These are phyloP conservation scores for Cephus cinctus DNA, from an alignment of 1,140 invertebrate species.

Conservation along the genomic window DNA sequence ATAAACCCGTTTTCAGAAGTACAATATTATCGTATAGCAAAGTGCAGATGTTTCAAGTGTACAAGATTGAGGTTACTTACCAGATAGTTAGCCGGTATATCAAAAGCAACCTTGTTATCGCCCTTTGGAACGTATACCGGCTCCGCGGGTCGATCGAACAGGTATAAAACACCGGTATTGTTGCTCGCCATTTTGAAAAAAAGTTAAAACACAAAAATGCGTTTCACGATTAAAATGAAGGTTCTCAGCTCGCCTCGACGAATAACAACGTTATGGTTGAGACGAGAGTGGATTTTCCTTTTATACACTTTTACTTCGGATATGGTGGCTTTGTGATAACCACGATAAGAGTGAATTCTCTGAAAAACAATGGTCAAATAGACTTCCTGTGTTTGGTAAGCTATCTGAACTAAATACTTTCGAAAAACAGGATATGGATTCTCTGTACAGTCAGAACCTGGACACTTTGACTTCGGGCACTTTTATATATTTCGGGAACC, in stretches of 20 bases:
- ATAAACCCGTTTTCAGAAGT: too few relatives aligned
- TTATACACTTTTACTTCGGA: neutral
- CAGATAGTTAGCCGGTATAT: constrained; percentile 60
- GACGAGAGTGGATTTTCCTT: neutral
- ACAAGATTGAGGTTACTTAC: constrained; percentile 35
- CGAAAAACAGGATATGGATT: too few relatives aligned
- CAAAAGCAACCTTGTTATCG: constrained; percentile 59
- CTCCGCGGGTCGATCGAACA: constrained; percentile 76
- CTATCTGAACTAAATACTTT: too few relatives aligned
- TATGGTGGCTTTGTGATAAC: neutral
- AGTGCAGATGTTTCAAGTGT: constrained; percentile 4
- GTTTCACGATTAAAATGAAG: neutral
- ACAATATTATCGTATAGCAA: too few relatives aligned
- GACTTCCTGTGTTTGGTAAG: too few relatives aligned
- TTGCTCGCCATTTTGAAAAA: constrained; percentile 25
- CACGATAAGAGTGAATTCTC: neutral
- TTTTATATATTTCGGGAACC: too few relatives aligned
- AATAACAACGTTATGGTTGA: neutral
- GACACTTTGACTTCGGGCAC: too few relatives aligned
- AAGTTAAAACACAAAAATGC: too few relatives aligned
- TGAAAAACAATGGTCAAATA: too few relatives aligned
- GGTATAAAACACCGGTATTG: constrained; percentile 51
- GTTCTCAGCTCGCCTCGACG: neutral
- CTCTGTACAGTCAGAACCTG: too few relatives aligned
- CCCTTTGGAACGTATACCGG: constrained; percentile 69